Evolutionary conservation across 2,797 vertebrate genomes (phyloP), one percentile per base, ranked within the genome.

Genomic region (Alca torda): DNA sequence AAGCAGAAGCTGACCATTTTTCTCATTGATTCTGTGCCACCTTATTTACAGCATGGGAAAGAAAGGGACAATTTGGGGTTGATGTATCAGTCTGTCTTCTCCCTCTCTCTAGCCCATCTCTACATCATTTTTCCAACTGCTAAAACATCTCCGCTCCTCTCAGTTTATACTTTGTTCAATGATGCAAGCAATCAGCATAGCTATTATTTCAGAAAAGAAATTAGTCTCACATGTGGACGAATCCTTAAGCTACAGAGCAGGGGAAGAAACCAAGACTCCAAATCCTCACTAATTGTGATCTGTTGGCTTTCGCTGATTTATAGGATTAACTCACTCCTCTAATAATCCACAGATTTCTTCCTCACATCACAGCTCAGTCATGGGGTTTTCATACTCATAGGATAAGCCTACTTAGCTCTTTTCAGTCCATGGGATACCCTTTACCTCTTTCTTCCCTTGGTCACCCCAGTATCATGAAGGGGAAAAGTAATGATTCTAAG

Each of bases 261-360:
- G 39, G 59, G 61, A 94, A 65, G 79, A 96, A 97, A 92, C 56
- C 89, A 95, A 91, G 84, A 93, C 78, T 95, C 77, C 82, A 97
- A 97, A 97, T 97, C 96, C 95, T 92, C 90, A 84, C 86, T 97
- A 97, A 97, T 97, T 97, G 94, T 95, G 96, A 95, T 96, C 92
- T 93, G 89, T 85, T 95, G 88, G 89, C 95, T 96, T 95, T 97
- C 12, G 1, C 76, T 93, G 90, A 95, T 96, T 97, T 97, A 88
- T 61, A 95, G 96, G 97, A 97, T 97, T 97, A 97, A 94, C 89
- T 96, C 90, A 83, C 91, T 94, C 81, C 64, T 89, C 28, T 92
- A 91, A 94, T 7, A 89, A 89, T 89, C 77, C 72, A 84, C 85
- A 94, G 91, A 96, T 95, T 97, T 97, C 95, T 96, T 96, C 91